Conservation (phyloP, 2,888 invertebrate genomes). For the Pachydiplax longipennis region DNA sequence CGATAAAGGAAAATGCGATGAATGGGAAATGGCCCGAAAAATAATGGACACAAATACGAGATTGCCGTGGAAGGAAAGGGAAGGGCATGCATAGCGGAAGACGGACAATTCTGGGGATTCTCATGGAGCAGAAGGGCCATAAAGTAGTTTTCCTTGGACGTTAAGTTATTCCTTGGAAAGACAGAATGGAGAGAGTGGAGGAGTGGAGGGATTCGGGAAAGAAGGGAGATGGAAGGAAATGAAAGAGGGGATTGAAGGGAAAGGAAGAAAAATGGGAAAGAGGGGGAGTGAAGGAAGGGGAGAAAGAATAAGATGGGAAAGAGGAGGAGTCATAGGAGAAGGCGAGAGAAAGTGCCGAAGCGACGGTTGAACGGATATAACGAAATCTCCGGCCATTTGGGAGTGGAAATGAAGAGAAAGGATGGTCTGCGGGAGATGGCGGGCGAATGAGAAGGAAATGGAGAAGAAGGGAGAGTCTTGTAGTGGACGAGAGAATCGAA, state of each 20-base stretch:
- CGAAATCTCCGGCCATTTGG: too few species aligned
- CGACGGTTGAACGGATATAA: too few species aligned
- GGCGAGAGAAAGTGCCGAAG: too few species aligned
- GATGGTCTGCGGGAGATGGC: too few species aligned
- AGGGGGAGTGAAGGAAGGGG: not conserved
- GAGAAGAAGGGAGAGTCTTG: too few species aligned
- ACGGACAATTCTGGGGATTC: not conserved
- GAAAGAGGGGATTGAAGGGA: not conserved
- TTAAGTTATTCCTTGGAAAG: slow-evolving; percentile 13
- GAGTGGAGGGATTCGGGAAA: not conserved
- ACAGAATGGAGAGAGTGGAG: not conserved
- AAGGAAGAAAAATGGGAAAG: too few species aligned
- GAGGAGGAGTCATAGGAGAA: too few species aligned
- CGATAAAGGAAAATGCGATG: not conserved
- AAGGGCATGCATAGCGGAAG: not conserved
- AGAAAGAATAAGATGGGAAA: too few species aligned
- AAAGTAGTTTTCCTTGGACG: slow-evolving; percentile 37
- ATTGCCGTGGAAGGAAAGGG: not conserved
- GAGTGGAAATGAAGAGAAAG: too few species aligned
- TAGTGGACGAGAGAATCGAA: too few species aligned
- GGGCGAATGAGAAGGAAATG: too few species aligned
- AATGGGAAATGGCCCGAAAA: not conserved
- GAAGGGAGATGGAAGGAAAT: not conserved
- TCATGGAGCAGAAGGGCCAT: slow-evolving; percentile 12
- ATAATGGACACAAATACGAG: not conserved